Conservation (phyloP, 1,140 invertebrate genomes). For the Riptortus pedestris region DNA sequence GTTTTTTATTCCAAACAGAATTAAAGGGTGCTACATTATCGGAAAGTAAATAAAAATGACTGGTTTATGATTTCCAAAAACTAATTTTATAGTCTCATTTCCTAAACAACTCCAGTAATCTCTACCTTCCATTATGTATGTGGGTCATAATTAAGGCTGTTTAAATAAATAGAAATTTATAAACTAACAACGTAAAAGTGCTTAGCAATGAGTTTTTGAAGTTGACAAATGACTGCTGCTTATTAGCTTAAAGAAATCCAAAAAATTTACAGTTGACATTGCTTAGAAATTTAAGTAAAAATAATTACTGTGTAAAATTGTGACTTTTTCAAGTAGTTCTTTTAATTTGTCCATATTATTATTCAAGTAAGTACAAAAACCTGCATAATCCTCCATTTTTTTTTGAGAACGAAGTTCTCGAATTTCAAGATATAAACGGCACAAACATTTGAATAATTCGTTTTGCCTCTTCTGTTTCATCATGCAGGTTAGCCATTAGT, state of each 20-base stretch:
- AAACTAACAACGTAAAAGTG: not conserved
- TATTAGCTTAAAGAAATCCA: not conserved
- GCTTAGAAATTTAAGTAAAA: not conserved
- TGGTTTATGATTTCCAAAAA: too few species aligned
- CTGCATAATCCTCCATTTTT: constrained; percentile 4
- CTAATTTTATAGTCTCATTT: too few species aligned
- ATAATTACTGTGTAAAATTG: constrained; percentile 7
- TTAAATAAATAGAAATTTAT: not conserved
- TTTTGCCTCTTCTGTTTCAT: not conserved
- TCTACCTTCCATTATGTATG: not conserved
- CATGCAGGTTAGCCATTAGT: not conserved
- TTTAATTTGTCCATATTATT: not conserved
- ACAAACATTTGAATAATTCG: not conserved
- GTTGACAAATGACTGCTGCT: not conserved
- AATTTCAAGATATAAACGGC: not conserved
- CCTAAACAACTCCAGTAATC: too few species aligned
- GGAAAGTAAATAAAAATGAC: too few species aligned
- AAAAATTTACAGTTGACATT: not conserved
- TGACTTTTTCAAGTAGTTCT: constrained; percentile 16
- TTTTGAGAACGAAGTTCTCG: not conserved
- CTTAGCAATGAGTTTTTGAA: not conserved
- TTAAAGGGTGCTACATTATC: too few species aligned
- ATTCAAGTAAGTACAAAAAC: constrained; percentile 1
- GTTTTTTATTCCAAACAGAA: too few species aligned
- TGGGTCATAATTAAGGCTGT: not conserved